Evolutionary conservation across 2,797 vertebrate species (phyloP).

Genomic region (Pipistrellus pygmaeus): DNA sequence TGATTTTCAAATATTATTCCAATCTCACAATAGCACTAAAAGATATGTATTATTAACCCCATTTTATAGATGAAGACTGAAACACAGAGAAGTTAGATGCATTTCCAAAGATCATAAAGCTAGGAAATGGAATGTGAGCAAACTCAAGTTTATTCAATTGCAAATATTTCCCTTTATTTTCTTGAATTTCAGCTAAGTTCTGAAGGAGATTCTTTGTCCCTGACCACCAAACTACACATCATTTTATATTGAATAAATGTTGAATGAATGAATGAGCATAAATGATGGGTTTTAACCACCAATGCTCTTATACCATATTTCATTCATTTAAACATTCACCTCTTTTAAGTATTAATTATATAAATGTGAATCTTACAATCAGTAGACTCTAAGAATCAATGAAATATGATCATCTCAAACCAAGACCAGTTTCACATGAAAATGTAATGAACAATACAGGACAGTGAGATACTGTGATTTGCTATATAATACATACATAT

Average conservation of each 20-base stretch:
- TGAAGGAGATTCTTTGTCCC: background rate
- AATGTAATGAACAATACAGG: background rate
- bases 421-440: background rate
- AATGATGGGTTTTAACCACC: background rate
- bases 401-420: background rate
- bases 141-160: background rate
- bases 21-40: background rate
- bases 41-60: background rate
- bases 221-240: background rate
- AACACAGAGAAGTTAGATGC: background rate
- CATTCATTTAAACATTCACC: background rate
- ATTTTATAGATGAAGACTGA: background rate
- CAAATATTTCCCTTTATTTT: background rate
- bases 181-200: slow-evolving; percentile 18
- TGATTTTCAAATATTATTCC: background rate
- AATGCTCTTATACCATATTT: background rate
- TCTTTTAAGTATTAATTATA: background rate
- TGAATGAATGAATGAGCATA: background rate
- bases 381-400: background rate
- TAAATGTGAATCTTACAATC: background rate
- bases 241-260: slow-evolving; percentile 29
- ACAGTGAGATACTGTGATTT: background rate
- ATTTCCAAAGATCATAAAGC: background rate
- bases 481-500: no score
- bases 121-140: background rate